Conservation (phyloP, 2,888 invertebrate species). For the Caenorhabditis uteleia region DNA sequence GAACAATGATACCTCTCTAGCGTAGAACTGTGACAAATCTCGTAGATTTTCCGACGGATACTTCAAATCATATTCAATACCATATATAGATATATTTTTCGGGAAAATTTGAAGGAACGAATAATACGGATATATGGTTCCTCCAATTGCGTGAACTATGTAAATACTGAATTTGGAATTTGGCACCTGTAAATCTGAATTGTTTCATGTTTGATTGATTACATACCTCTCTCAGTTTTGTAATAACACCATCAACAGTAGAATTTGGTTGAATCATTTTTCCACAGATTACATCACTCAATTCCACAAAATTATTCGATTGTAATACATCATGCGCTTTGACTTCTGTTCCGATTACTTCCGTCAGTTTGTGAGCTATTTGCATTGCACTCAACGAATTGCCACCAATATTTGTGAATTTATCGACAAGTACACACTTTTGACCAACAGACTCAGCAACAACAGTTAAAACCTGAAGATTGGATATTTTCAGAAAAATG, state of each 20-base stretch:
- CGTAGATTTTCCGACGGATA: constrained; percentile 49
- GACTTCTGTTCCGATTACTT: constrained; percentile 41
- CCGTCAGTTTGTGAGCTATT: constrained; percentile 42
- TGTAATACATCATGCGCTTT: constrained; percentile 41
- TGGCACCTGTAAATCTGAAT: constrained; percentile 16
- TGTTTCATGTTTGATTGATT: neutral
- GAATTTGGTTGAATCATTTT: constrained; percentile 3
- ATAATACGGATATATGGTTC: constrained; percentile 64
- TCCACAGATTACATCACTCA: constrained; percentile 6
- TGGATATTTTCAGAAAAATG: neutral
- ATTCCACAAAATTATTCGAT: constrained; percentile 12
- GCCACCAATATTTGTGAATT: constrained; percentile 59
- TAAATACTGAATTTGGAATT: constrained; percentile 53
- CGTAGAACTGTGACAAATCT: constrained; percentile 59
- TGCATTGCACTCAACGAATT: constrained; percentile 57
- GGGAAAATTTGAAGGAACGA: constrained; percentile 59
- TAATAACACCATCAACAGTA: constrained; percentile 23
- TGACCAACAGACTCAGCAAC: constrained; percentile 9
- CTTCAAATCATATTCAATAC: constrained; percentile 54
- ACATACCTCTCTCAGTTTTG: constrained; percentile 40
- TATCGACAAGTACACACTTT: constrained; percentile 13
- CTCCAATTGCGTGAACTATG: constrained; percentile 65
- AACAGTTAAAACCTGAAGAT: constrained; percentile 6
- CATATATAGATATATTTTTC: constrained; percentile 55
- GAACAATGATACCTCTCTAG: constrained; percentile 42